Evolutionary conservation across 1,140 invertebrate genomes (phyloP).

Genomic region (Dryas iulia): DNA sequence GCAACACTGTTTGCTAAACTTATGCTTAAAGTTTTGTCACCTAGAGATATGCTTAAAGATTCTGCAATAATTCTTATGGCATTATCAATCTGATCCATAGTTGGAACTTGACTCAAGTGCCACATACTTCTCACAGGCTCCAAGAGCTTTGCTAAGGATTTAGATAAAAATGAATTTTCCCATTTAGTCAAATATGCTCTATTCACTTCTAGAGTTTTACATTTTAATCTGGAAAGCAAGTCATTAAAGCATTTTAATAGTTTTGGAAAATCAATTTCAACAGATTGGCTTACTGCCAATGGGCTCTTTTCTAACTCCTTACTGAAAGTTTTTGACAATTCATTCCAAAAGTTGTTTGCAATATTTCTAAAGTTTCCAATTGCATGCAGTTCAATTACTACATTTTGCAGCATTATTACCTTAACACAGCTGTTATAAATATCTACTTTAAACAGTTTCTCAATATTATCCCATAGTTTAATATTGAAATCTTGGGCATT

Average conservation of each 20-base stretch:
- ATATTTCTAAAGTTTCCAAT: constrained; percentile 79
- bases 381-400: constrained; percentile 77
- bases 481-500: constrained; percentile 74
- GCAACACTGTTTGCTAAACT: constrained; percentile 76
- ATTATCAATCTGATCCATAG: constrained; percentile 74
- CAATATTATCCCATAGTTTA: constrained; percentile 78
- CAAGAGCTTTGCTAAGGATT: constrained; percentile 90
- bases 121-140: constrained; percentile 93
- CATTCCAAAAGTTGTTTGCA: constrained; percentile 78
- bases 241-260: constrained; percentile 85
- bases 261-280: constrained; percentile 95
- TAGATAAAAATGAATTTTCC: constrained; percentile 93
- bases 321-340: constrained; percentile 74
- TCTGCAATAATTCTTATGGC: constrained; percentile 74
- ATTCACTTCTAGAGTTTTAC: constrained; percentile 79
- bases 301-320: constrained; percentile 81
- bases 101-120: constrained; percentile 72
- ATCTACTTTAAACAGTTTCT: constrained; percentile 68
- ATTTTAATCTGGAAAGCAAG: constrained; percentile 78
- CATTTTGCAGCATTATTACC: constrained; percentile 80
- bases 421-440: constrained; percentile 71
- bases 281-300: constrained; percentile 89
- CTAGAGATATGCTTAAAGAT: constrained; percentile 71
- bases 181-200: constrained; percentile 83
- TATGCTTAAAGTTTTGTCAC: constrained; percentile 75